Percentiles rank a stretch among this genome's conserved stretches.
Evolutionary conservation across 2,797 vertebrate species (phyloP).

Genomic region (Sorex maritimensis): DNA sequence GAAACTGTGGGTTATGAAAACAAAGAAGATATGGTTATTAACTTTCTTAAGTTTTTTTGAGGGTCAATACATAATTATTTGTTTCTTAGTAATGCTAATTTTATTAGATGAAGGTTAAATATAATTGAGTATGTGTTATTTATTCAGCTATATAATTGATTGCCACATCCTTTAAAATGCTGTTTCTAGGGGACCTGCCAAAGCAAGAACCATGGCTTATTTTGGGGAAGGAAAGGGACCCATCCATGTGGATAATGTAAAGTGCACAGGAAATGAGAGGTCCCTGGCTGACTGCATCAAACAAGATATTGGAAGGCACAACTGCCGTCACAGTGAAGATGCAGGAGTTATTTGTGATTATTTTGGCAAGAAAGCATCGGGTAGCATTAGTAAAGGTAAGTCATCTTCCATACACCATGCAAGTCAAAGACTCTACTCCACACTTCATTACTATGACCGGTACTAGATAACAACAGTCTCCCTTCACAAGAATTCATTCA

Average conservation of each 20-base stretch:
- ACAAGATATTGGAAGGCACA: slow-evolving; percentile 95
- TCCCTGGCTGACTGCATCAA: slow-evolving; percentile 96
- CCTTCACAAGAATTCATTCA: not conserved
- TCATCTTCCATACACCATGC: not conserved
- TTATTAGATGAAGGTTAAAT: slow-evolving; percentile 21
- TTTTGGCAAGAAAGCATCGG: slow-evolving; percentile 87
- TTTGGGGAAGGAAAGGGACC: slow-evolving; percentile 98
- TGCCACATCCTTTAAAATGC: not conserved
- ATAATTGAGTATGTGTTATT: not conserved
- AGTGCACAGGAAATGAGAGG: slow-evolving; percentile 95
- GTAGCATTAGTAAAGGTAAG: slow-evolving; percentile 89
- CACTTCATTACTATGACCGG: not conserved
- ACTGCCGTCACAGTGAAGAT: slow-evolving; percentile 98
- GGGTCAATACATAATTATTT: not conserved
- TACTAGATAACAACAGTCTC: not conserved
- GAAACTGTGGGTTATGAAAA: not conserved
- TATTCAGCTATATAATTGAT: not conserved
- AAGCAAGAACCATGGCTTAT: slow-evolving; percentile 97
- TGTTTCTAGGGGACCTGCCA: slow-evolving; percentile 93
- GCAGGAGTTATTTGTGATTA: slow-evolving; percentile 98
- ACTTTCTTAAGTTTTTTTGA: slow-evolving; percentile 1
- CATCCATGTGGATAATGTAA: slow-evolving; percentile 97
- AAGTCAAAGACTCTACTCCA: not conserved
- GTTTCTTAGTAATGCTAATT: not conserved
- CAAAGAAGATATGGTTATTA: not conserved